Evolutionary conservation across 23 tunicate species (phyloP).

Genomic region (Halocynthia roretzi): DNA sequence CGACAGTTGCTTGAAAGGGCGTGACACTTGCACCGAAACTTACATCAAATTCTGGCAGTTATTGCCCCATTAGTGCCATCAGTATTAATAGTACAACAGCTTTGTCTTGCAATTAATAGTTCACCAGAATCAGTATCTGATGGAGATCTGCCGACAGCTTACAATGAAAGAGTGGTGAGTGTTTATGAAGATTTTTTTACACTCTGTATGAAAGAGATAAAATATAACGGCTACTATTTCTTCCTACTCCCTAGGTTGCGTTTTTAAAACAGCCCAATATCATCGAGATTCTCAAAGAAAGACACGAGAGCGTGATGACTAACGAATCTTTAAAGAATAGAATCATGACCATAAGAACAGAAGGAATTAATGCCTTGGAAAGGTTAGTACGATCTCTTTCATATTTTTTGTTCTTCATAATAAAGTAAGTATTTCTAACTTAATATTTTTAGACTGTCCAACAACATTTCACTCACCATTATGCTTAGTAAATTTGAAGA

Average conservation of each 20-base stretch:
- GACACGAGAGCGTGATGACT: slow-evolving; percentile 47
- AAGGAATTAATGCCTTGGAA: slow-evolving; percentile 75
- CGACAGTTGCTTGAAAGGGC: not conserved
- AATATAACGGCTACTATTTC: not conserved
- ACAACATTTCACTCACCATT: slow-evolving; percentile 69
- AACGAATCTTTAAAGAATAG: slow-evolving; percentile 48
- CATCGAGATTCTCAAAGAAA: slow-evolving; percentile 58
- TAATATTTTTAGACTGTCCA: slow-evolving; percentile 36
- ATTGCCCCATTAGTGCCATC: no score
- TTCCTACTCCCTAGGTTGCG: slow-evolving; percentile 46
- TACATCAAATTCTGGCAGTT: no score
- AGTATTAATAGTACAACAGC: no score
- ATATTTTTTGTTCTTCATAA: not conserved
- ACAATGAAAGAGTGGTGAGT: slow-evolving; percentile 93
- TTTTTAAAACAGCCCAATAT: slow-evolving; percentile 83
- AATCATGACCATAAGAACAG: slow-evolving; percentile 53
- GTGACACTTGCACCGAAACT: not conserved
- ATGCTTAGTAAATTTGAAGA: slow-evolving; percentile 89
- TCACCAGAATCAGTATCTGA: not conserved
- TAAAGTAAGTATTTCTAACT: not conserved
- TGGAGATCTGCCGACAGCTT: slow-evolving; percentile 36
- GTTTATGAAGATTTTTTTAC: not conserved
- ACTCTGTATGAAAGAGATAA: not conserved
- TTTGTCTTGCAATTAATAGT: not conserved
- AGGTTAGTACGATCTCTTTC: slow-evolving; percentile 19